phyloP scores from a whole-genome alignment of 2,797 vertebrate species.

The Capromys pilorides region DNA sequence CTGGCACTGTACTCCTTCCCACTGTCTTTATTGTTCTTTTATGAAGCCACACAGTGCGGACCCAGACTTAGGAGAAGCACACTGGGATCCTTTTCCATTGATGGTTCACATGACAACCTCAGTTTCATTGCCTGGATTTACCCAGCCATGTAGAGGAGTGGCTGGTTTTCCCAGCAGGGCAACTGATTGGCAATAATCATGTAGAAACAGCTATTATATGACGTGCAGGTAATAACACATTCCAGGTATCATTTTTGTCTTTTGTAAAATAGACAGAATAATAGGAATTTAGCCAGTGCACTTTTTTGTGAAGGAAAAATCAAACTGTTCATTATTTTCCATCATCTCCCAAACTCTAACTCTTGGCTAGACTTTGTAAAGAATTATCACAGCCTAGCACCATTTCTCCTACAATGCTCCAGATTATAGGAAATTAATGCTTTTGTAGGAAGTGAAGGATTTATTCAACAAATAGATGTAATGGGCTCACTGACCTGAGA shows the following conservation, averaged over 20 bases:
- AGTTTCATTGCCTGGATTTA: slow-evolving; percentile 28
- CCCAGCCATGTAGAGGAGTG: not conserved
- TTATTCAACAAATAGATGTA: slow-evolving; percentile 27
- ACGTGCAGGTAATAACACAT: slow-evolving; percentile 6
- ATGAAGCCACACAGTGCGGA: not conserved
- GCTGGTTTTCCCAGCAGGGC: slow-evolving; percentile 46
- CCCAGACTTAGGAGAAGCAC: slow-evolving; percentile 29
- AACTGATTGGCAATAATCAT: slow-evolving; percentile 21
- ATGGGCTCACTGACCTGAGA: slow-evolving; percentile 56
- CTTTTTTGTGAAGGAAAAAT: not conserved
- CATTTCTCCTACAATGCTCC: slow-evolving; percentile 17
- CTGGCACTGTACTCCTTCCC: not conserved
- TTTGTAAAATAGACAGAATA: slow-evolving; percentile 58
- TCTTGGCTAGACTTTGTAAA: slow-evolving; percentile 20
- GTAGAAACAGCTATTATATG: slow-evolving; percentile 26
- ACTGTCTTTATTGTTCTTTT: not conserved
- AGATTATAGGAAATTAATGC: slow-evolving; percentile 39
- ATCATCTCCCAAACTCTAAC: not conserved
- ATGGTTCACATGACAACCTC: slow-evolving; percentile 59
- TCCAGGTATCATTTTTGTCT: slow-evolving; percentile 24
- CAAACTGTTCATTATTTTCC: slow-evolving; percentile 14
- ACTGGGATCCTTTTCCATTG: not conserved
- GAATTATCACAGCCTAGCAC: not conserved
- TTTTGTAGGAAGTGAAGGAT: not conserved
- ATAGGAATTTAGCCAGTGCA: not conserved